Evolutionary conservation across 2,888 invertebrate species (phyloP), one percentile per base, ranked within the genome.

Genomic region (Masnerella sp.): DNA sequence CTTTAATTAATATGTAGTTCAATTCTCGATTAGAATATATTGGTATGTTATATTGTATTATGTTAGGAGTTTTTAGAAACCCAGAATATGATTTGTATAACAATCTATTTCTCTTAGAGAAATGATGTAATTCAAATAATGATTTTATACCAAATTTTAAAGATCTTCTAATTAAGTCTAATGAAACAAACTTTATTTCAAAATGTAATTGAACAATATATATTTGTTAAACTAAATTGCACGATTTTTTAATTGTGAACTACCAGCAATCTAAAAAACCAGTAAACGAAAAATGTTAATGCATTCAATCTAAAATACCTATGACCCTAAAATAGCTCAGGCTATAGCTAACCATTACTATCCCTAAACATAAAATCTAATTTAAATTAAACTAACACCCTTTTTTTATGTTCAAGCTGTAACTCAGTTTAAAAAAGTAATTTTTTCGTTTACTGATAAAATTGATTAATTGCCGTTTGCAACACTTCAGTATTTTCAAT

Each of bases 391-490:
- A 22, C 22, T 22, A n/a, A n/a, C n/a, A n/a, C n/a, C n/a, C n/a
- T n/a, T n/a, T n/a, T n/a, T n/a, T n/a, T n/a, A n/a, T n/a, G n/a
- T n/a, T n/a, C n/a, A n/a, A n/a, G n/a, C 25, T 25, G 25, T 5
- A 25, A 7, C 7, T 25, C 4, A 25, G 7, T 12, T 7, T 4
- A 7, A 8, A 3, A 20, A 12, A 1, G n/a, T 18, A 36, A 62
- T 15, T 67, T 67, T 62, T 56, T 67, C 56, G 67, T 49, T 67
- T 56, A 67, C 47, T 67, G 42, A 36, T 20, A 40, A 67, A 56
- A 4, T 25, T 20, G 20, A 56, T 58, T 56, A 42, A 67, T 36
- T 67, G 47, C 56, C 65, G 56, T 65, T 65, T 47, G 65, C 54
- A 65, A 64, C 45, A 65, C 56, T 56, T 64, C 7, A 15, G 14